A percentile compares a stretch with the other conserved stretches of the same genome.
Evolutionary conservation across 2,888 invertebrate species (phyloP).

Genomic region (Lochmaea capreae): DNA sequence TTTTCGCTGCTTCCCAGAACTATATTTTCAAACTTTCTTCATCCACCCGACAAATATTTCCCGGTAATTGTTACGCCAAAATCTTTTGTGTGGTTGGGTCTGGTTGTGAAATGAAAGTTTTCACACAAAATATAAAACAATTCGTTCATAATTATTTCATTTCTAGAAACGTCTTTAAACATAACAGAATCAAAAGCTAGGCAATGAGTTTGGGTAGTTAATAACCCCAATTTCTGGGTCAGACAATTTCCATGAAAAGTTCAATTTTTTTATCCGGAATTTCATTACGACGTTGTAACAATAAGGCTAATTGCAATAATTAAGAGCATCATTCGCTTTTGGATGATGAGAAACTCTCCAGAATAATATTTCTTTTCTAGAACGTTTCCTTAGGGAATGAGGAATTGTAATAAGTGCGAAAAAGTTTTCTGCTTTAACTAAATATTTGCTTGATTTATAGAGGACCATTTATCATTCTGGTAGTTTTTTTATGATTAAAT

Average conservation of each 20-base stretch:
- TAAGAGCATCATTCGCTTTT: constrained; percentile 20
- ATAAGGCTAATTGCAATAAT: constrained; percentile 29
- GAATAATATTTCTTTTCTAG: constrained; percentile 6
- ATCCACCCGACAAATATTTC: constrained; percentile 8
- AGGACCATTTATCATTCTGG: too few relatives aligned
- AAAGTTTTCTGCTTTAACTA: background rate
- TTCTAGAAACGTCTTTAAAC: background rate
- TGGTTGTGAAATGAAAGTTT: background rate
- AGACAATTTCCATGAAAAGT: constrained; percentile 20
- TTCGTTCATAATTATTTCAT: background rate
- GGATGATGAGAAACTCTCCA: constrained; percentile 13
- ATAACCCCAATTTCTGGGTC: constrained; percentile 22
- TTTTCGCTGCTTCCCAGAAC: constrained; percentile 4
- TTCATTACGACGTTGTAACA: constrained; percentile 15
- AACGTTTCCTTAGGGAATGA: constrained; percentile 11
- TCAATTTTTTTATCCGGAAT: constrained; percentile 8
- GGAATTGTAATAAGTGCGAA: constrained; percentile 1
- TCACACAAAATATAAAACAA: too few relatives aligned
- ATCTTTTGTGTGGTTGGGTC: background rate
- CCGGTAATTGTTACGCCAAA: background rate
- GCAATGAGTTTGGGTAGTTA: constrained; percentile 5
- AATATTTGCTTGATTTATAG: background rate
- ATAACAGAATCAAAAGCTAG: background rate
- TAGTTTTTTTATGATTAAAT: too few relatives aligned
- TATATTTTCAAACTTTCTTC: constrained; percentile 12